A percentile compares a stretch with the other conserved stretches of the same genome.
These are phyloP conservation scores for Pteropus alecto DNA, from an alignment of 2,113 vertebrate genomes.

Conservation along the genomic window DNA sequence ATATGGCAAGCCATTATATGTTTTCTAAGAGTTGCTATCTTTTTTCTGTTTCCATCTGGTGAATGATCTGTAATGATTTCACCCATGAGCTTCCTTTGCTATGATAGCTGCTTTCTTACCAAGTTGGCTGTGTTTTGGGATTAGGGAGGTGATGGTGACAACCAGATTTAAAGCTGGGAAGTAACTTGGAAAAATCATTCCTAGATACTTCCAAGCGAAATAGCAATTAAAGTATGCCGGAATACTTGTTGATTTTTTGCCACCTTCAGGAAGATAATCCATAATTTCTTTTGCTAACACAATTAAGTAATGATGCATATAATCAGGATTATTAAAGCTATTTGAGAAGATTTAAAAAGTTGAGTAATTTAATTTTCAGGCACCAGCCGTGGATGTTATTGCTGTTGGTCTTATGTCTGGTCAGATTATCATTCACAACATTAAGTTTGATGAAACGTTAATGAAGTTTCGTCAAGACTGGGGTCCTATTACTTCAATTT, in stretches of 20 bases:
- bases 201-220: not conserved
- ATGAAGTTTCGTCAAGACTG: constrained; percentile 98
- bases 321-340: not conserved
- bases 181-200: constrained; percentile 1
- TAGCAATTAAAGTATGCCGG: not conserved
- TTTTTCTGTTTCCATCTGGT: not conserved
- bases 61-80: not conserved
- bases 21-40: not conserved
- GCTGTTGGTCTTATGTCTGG: constrained; percentile 92
- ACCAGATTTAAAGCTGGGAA: not conserved
- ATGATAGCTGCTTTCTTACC: not conserved
- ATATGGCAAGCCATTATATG: not conserved
- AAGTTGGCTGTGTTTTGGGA: not conserved
- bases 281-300: not conserved
- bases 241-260: not conserved
- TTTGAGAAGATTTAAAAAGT: constrained; percentile 12
- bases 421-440: constrained; percentile 94
- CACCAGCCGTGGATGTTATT: constrained; percentile 94
- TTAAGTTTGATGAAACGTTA: constrained; percentile 93
- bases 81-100: not conserved
- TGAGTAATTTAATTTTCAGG: constrained; percentile 82
- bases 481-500: constrained; percentile 94
- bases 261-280: not conserved
- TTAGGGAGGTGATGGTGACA: not conserved
- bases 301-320: not conserved